Evolutionary conservation across 2,888 invertebrate species (phyloP).

Genomic region (Hoplodrina blanda): DNA sequence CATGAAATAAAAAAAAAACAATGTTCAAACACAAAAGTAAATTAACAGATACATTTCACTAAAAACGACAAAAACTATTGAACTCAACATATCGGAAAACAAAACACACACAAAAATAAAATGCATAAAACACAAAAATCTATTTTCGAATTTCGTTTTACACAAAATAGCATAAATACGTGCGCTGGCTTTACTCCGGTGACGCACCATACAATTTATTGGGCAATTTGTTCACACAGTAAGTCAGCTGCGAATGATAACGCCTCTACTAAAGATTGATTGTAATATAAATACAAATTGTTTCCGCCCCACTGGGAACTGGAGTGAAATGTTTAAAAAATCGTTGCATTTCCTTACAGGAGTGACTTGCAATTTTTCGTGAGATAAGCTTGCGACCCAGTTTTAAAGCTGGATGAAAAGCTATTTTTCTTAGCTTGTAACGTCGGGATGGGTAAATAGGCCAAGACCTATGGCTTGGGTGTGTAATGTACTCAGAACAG

Average conservation of each 20-base stretch:
- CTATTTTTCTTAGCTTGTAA: constrained; percentile 56
- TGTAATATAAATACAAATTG: constrained; percentile 66
- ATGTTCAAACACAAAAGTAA: not conserved
- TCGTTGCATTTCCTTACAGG: constrained; percentile 54
- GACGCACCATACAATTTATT: constrained; percentile 72
- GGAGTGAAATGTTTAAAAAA: constrained; percentile 56
- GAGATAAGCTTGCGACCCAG: constrained; percentile 58
- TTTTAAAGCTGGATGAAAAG: constrained; percentile 38
- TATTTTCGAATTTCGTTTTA: constrained; percentile 51
- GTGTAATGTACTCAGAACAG: constrained; percentile 31
- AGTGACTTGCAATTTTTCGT: constrained; percentile 57
- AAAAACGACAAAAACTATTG: constrained; percentile 21
- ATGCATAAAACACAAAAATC: constrained; percentile 46
- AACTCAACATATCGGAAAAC: constrained; percentile 6
- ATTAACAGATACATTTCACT: constrained; percentile 10
- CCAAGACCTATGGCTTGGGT: constrained; percentile 38
- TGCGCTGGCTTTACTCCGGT: constrained; percentile 63
- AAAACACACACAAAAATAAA: constrained; percentile 13
- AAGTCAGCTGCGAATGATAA: constrained; percentile 79
- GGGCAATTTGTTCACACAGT: constrained; percentile 74
- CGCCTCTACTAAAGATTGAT: constrained; percentile 70
- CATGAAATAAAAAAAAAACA: no score
- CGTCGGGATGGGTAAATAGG: constrained; percentile 40
- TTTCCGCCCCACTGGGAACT: constrained; percentile 44
- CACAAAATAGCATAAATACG: constrained; percentile 54